Percentiles rank a stretch among this genome's conserved stretches.
These are phyloP conservation scores for Podarcis siculus DNA, from an alignment of 2,797 vertebrate genomes.

Conservation along the genomic window DNA sequence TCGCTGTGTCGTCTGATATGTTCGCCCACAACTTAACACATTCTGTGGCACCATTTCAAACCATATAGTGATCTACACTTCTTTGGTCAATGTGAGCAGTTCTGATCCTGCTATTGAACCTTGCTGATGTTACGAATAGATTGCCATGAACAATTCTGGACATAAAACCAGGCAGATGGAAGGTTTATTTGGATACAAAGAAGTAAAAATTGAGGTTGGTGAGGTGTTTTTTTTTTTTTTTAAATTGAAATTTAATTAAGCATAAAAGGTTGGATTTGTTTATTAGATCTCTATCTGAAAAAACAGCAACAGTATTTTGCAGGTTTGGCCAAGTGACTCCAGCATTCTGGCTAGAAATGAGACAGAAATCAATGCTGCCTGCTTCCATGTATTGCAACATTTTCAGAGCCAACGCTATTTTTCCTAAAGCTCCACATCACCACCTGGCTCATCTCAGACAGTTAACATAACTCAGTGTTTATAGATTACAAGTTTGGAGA, in stretches of 20 bases:
- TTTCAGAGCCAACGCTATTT: conserved; percentile 52
- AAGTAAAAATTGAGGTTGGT: neutral
- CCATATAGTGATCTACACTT: neutral
- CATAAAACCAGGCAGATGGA: neutral
- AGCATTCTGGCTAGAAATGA: conserved; percentile 58
- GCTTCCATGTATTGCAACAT: conserved; percentile 38
- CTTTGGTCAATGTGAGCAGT: neutral
- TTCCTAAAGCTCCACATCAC: conserved; percentile 33
- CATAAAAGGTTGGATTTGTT: neutral
- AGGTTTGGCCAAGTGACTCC: conserved; percentile 38
- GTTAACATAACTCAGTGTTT: conserved; percentile 4
- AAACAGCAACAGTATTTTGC: conserved; percentile 29
- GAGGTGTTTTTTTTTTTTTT: neutral
- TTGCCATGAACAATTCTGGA: neutral
- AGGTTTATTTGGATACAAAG: neutral
- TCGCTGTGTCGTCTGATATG: no score
- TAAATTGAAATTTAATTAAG: neutral
- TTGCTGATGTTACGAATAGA: neutral
- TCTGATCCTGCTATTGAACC: neutral
- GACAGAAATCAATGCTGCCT: conserved; percentile 59
- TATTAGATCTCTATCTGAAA: conserved; percentile 24
- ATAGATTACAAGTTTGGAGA: conserved; percentile 5
- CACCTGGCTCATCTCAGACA: conserved; percentile 37
- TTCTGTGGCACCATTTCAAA: neutral
- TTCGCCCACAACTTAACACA: no score